A percentile compares a stretch with the other conserved stretches of the same genome.
Evolutionary conservation across 37 sponge, comb jelly and placozoan species (phyloP).

Genomic region (Tethya wilhelma): DNA sequence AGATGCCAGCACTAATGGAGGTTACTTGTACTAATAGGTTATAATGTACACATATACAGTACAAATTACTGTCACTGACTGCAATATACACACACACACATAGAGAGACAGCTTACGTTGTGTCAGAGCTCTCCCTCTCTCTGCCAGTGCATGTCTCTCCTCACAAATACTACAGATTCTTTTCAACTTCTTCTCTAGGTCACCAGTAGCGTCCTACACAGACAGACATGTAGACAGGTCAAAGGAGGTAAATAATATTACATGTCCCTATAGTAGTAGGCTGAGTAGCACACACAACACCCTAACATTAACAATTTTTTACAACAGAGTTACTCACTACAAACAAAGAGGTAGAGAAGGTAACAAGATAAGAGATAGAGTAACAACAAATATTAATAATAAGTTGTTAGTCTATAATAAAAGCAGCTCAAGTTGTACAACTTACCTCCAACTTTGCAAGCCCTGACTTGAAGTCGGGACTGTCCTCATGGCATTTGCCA

Average conservation of each 20-base stretch:
- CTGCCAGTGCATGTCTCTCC: constrained; percentile 33
- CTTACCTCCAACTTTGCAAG: constrained; percentile 57
- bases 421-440: neutral
- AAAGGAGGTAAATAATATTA: too few relatives aligned
- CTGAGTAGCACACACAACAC: too few relatives aligned
- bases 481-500: constrained; percentile 64
- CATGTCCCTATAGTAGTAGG: too few relatives aligned
- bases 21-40: neutral
- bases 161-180: constrained; percentile 38
- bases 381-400: neutral
- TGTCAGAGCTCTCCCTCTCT: constrained; percentile 45
- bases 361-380: neutral
- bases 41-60: neutral
- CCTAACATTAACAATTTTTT: too few relatives aligned
- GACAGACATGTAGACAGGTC: neutral
- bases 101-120: constrained; percentile 4
- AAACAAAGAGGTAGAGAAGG: too few relatives aligned
- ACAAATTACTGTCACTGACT: neutral
- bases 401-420: neutral
- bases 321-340: too few relatives aligned
- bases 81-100: neutral
- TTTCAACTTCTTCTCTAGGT: constrained; percentile 58
- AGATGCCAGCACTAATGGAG: too few relatives aligned
- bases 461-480: constrained; percentile 40
- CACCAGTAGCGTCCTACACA: constrained; percentile 36